phyloP scores from a whole-genome alignment of 1,140 invertebrate species.

The Neelides sp. region DNA sequence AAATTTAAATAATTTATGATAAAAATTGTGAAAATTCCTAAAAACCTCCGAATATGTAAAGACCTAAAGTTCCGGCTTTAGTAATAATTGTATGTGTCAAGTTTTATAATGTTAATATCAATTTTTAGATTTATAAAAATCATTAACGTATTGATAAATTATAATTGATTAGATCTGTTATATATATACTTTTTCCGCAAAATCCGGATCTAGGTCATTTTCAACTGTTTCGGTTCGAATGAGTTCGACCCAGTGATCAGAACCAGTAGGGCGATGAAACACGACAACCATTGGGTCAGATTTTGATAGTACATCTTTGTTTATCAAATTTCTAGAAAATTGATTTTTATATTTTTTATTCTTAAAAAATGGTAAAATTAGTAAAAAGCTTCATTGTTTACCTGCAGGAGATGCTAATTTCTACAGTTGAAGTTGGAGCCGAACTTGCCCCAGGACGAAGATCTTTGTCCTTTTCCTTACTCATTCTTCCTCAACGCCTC shows the following conservation, averaged over 20 bases:
- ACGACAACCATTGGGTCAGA: conserved; percentile 50
- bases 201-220: conserved; percentile 46
- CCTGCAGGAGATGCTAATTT: conserved; percentile 6
- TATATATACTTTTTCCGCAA: conserved; percentile 42
- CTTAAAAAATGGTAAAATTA: not conserved
- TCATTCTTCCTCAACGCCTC: too few species aligned
- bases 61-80: too few species aligned
- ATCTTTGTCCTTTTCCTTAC: too few species aligned
- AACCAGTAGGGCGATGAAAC: conserved; percentile 38
- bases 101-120: too few species aligned
- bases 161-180: too few species aligned
- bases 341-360: not conserved
- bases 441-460: not conserved
- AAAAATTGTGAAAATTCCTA: too few species aligned
- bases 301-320: conserved; percentile 47
- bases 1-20: too few species aligned
- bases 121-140: too few species aligned
- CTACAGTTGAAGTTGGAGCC: conserved; percentile 5
- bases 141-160: too few species aligned
- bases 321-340: conserved; percentile 40
- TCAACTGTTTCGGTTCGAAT: conserved; percentile 46
- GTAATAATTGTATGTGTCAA: too few species aligned
- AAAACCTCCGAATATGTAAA: too few species aligned
- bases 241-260: conserved; percentile 41
- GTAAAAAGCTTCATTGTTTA: not conserved